Percentiles rank a stretch among this genome's conserved stretches.
Conservation (phyloP, 30 jellyfish, hydroid and myxozoan species). For the Turritopsis dohrnii region DNA sequence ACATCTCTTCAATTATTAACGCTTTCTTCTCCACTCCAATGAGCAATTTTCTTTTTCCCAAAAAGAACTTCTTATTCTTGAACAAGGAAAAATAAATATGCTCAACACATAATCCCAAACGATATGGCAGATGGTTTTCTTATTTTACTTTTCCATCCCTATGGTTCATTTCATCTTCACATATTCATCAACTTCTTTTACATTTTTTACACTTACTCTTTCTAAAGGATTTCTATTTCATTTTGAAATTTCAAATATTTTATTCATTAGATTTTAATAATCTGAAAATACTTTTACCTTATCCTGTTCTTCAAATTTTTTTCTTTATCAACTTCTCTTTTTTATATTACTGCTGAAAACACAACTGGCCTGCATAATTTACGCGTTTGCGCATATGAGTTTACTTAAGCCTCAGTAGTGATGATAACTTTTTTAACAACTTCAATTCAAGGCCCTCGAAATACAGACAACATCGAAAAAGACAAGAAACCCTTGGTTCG, state of each 20-base stretch:
- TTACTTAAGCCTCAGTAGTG: too few species aligned
- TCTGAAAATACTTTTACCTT: not conserved
- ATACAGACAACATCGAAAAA: too few species aligned
- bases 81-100: not conserved
- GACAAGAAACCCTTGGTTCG: too few species aligned
- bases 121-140: not conserved
- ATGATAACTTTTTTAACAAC: too few species aligned
- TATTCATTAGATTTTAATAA: not conserved
- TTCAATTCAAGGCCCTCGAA: too few species aligned
- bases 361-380: not conserved
- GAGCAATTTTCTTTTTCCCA: not conserved
- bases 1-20: too few species aligned
- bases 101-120: not conserved
- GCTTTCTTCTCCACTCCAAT: not conserved
- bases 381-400: too few species aligned
- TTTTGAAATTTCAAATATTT: not conserved
- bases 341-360: not conserved
- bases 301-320: too few species aligned
- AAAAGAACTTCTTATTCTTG: not conserved
- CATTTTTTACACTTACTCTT: not conserved
- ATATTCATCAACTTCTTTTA: not conserved
- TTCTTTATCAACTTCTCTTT: not conserved
- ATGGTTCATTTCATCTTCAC: not conserved
- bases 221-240: not conserved
- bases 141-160: too few species aligned